Percentiles rank a stretch among this genome's conserved stretches.
These are phyloP conservation scores for Macrobrachium rosenbergii DNA, from an alignment of 1,140 invertebrate genomes.

Conservation along the genomic window DNA sequence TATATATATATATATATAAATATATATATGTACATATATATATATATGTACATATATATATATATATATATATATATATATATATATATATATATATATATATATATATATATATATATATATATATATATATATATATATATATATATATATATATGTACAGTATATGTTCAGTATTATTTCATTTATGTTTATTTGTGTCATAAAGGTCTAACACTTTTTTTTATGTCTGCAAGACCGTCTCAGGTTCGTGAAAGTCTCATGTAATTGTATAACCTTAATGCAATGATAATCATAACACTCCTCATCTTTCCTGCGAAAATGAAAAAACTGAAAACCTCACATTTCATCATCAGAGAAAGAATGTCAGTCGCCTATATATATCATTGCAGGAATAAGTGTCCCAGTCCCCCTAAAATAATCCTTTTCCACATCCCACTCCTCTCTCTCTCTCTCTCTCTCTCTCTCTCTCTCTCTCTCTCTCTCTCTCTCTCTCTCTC, in stretches of 20 bases:
- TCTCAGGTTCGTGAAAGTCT: conserved; percentile 60
- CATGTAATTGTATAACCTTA: conserved; percentile 59
- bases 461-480: conserved; percentile 7
- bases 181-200: not conserved
- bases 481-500: no score
- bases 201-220: not conserved
- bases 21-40: conserved; percentile 13
- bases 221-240: conserved; percentile 47
- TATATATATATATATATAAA: conserved; percentile 5
- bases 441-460: not conserved
- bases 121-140: conserved; percentile 22
- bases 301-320: not conserved
- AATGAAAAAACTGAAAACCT: not conserved
- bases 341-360: not conserved
- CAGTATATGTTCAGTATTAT: not conserved
- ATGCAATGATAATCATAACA: conserved; percentile 62
- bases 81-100: not conserved
- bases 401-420: not conserved
- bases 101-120: conserved; percentile 10
- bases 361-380: not conserved
- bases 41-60: conserved; percentile 11
- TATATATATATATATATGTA: not conserved
- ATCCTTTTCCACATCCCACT: not conserved
- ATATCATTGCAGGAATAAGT: conserved; percentile 22
- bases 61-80: not conserved